Evolutionary conservation across 1,140 invertebrate species (phyloP).

Genomic region (Parapsyche elsis): DNA sequence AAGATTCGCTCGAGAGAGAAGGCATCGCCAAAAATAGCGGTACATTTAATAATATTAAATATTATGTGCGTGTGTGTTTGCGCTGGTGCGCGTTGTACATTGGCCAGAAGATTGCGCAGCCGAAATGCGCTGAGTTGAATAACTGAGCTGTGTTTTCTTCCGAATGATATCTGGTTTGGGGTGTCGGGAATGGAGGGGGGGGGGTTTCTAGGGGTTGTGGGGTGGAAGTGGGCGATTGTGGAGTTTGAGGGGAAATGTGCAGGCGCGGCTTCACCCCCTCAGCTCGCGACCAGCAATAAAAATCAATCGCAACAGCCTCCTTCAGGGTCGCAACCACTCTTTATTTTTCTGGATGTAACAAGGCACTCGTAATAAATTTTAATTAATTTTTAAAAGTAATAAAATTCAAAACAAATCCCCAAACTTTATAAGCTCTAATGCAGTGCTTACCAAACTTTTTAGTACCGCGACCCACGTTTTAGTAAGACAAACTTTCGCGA

Average conservation of each 20-base stretch:
- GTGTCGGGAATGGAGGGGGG: slow-evolving; percentile 13
- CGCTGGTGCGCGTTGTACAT: too few relatives aligned
- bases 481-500: too few relatives aligned
- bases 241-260: slow-evolving; percentile 25
- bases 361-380: not conserved
- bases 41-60: too few relatives aligned
- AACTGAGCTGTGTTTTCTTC: slow-evolving; percentile 37
- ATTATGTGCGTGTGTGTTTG: too few relatives aligned
- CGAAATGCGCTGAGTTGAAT: slow-evolving; percentile 35
- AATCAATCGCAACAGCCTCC: slow-evolving; percentile 66
- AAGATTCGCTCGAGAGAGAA: too few relatives aligned
- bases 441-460: too few relatives aligned
- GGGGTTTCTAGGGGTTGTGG: not conserved
- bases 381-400: not conserved
- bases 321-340: slow-evolving; percentile 33
- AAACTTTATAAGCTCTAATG: too few relatives aligned
- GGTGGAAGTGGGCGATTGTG: not conserved
- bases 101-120: slow-evolving; percentile 30
- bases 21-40: too few relatives aligned
- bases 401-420: too few relatives aligned
- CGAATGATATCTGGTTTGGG: slow-evolving; percentile 35
- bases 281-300: slow-evolving; percentile 67
- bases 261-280: slow-evolving; percentile 38
- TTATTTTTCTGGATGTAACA: not conserved
- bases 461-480: too few relatives aligned